A percentile compares a stretch with the other conserved stretches of the same genome.
Evolutionary conservation across 2,797 vertebrate genomes (phyloP).

Genomic region (Siniperca undulata): DNA sequence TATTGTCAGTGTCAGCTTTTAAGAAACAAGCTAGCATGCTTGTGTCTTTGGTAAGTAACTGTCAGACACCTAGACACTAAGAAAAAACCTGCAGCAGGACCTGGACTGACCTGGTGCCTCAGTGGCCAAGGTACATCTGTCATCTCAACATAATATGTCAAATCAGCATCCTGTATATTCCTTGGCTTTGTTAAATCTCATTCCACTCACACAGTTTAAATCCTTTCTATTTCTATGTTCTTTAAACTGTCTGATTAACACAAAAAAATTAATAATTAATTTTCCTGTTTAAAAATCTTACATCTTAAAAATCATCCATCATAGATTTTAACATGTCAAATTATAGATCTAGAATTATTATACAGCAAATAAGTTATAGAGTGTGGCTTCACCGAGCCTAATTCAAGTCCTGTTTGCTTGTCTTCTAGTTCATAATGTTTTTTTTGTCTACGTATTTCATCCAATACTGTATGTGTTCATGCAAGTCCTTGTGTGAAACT

Average conservation of each 20-base stretch:
- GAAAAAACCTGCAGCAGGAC: not conserved
- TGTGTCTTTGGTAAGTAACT: not conserved
- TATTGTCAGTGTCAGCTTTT: conserved; percentile 9
- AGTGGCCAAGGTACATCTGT: not conserved
- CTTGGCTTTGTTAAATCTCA: conserved; percentile 11
- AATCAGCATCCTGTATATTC: conserved; percentile 16
- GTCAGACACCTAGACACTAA: conserved; percentile 8
- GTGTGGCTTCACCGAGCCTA: not conserved
- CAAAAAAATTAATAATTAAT: not conserved
- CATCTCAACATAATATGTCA: conserved; percentile 13
- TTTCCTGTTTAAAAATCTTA: not conserved
- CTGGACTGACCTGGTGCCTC: conserved; percentile 12
- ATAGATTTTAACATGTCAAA: not conserved
- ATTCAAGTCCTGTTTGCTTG: not conserved
- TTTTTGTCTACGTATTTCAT: not conserved
- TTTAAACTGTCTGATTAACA: not conserved
- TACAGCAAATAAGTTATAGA: not conserved
- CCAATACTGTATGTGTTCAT: not conserved
- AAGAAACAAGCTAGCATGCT: not conserved
- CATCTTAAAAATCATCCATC: not conserved
- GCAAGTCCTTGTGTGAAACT: not conserved
- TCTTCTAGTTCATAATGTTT: not conserved
- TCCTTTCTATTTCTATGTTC: not conserved
- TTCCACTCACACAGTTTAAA: not conserved
- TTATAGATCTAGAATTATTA: not conserved